These are phyloP conservation scores for Lochmaea capreae DNA, from an alignment of 2,888 invertebrate genomes.

Conservation along the genomic window DNA sequence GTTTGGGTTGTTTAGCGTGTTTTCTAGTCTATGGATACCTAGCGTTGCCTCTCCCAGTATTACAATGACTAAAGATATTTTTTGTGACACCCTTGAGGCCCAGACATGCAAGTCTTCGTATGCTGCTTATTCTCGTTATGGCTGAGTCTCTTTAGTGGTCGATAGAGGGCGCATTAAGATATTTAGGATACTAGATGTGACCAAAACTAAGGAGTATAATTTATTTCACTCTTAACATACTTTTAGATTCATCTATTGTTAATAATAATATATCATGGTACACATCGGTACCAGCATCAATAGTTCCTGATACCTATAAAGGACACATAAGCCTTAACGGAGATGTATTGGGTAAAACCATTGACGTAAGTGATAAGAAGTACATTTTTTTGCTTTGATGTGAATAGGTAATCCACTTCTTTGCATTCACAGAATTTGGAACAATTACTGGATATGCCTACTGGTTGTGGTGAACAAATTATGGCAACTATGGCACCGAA, in stretches of 20 bases:
- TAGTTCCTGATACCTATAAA: slow-evolving; percentile 74
- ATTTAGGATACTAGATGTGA: neutral
- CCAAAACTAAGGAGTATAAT: neutral
- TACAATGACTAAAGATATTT: no score
- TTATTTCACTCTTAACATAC: neutral
- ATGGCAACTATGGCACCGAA: slow-evolving; percentile 83
- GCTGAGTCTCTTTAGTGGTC: no score
- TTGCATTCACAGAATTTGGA: slow-evolving; percentile 71
- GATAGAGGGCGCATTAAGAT: neutral
- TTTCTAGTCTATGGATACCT: no score
- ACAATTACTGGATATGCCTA: slow-evolving; percentile 74
- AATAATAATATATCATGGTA: slow-evolving; percentile 62
- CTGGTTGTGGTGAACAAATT: slow-evolving; percentile 86
- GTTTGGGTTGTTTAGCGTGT: no score
- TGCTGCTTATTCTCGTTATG: no score
- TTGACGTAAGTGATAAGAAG: slow-evolving; percentile 61
- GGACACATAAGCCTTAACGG: slow-evolving; percentile 73
- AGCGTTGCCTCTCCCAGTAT: no score
- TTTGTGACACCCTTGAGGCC: no score
- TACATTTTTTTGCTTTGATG: neutral
- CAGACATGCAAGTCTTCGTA: no score
- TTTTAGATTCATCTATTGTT: slow-evolving; percentile 10
- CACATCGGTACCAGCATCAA: slow-evolving; percentile 66
- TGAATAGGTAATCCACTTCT: neutral
- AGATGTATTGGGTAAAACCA: slow-evolving; percentile 74